Evolutionary conservation across 2,113 vertebrate genomes (phyloP), one percentile per base, ranked within the genome.

Genomic region (Axis porcinus): DNA sequence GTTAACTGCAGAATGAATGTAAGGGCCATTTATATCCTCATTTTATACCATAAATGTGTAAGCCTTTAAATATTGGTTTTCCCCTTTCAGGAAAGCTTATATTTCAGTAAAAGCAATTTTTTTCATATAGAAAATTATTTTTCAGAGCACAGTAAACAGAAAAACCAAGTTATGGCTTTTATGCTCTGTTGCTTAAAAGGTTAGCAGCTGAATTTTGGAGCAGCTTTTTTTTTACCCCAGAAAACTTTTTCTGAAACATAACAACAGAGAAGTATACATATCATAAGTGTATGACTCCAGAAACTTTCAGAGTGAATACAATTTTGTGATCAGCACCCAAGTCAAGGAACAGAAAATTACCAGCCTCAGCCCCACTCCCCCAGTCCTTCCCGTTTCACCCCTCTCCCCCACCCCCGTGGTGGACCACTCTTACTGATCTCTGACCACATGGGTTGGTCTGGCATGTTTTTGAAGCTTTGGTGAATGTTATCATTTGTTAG

Each of bases 81-180:
- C 2, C 64, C 28, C 52, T 88, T n/a, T 97, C 76, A 57, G 45
- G 27, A 78, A 36, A 52, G 64, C 70, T 64, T 16, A 23, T 60
- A 5, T 88, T 96, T 96, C 76, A 67, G 25, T 96, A 94, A n/a
- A 95, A 98, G 90, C 60, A 81, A 86, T 93, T 96, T 96, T 54
- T 83, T 92, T 74, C 17, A 93, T 33, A 17, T 23, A 58, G 64
- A 95, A 81, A 82, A 19, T 45, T 97, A 27, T 43, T 86, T 89
- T 89, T 91, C 33, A 25, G 84, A 74, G 45, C 40, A 89, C 45
- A 96, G 23, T 45, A 87, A 95, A 96, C 67, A 55, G n/a, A 40
- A 85, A 96, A 97, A 54, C 50, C 76, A 17, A 85, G 25, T n/a
- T 60, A 54, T 11, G 17, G 54, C 58, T 67, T 94, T 97, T 45